phyloP scores from a whole-genome alignment of 2,797 vertebrate genomes.

The Cirrhinus molitorella region DNA sequence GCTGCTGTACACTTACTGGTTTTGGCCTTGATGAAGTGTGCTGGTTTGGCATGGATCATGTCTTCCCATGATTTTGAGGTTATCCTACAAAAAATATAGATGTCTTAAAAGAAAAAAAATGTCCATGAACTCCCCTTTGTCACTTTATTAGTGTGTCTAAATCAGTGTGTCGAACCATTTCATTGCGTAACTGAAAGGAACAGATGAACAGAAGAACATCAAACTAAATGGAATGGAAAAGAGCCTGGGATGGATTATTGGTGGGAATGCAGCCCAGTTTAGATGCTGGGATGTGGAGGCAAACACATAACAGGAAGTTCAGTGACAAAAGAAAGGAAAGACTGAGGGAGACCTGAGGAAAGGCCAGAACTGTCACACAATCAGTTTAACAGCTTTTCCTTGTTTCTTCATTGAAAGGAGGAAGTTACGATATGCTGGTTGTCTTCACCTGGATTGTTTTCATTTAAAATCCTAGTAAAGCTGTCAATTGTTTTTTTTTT shows the following conservation, averaged over 20 bases:
- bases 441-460: conserved; percentile 18
- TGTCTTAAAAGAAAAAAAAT: conserved; percentile 32
- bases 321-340: conserved; percentile 64
- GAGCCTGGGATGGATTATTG: conserved; percentile 51
- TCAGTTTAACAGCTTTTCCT: conserved; percentile 60
- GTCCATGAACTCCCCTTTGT: conserved; percentile 21
- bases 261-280: conserved; percentile 53
- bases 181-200: not conserved
- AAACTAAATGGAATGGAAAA: conserved; percentile 44
- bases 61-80: conserved; percentile 5
- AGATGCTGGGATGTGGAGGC: conserved; percentile 51
- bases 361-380: conserved; percentile 43
- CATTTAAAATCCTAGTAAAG: not conserved
- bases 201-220: conserved; percentile 26
- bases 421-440: conserved; percentile 4
- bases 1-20: conserved; percentile 36
- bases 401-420: conserved; percentile 52
- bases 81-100: conserved; percentile 14
- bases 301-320: conserved; percentile 71
- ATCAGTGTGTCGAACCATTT: conserved; percentile 17
- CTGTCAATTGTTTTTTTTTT: no score
- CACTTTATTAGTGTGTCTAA: conserved; percentile 31
- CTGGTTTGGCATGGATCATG: conserved; percentile 13
- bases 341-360: conserved; percentile 16
- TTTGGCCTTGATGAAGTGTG: conserved; percentile 16